Base-by-base conservation (phyloP, 2,888 invertebrate species). In the Trichogramma evanescens region DNA sequence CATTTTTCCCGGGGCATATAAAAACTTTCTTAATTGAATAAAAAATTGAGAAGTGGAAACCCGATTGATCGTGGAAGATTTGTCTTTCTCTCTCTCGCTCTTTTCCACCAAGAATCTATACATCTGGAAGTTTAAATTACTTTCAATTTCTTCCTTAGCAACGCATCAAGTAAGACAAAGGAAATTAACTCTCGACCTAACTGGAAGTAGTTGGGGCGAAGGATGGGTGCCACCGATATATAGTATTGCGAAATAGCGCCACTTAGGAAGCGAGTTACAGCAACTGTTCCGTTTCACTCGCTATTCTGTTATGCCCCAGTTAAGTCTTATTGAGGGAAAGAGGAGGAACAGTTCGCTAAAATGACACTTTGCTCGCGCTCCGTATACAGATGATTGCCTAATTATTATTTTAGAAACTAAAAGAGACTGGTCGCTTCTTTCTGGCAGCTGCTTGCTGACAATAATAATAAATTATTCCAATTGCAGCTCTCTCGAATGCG, bases 131-230 rank as follows among this genome's bases (percentile, higher is more conserved):
- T 59, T 59, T 46, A 54, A 54, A 62, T 59, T 59, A 56, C 54
- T 59, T 56, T 62, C 53, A 54, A 59, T 62, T 62, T 50, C 50
- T 54, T 46, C 13, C 54, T 43, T 13, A n/a, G 41, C 43, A 54
- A 54, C 13, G 49, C 59, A 59, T 59, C 50, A 40, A 54, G 6
- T 51, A 55, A 62, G 62, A 56, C 59, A 62, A 62, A 62, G 59
- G 59, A 62, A 62, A 62, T 62, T 62, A 59, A 62, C 59, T 56
- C 54, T 59, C 53, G 50, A 62, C 53, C 49, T 55, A 50, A 62
- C 62, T 59, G 43, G 54, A 59, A 59, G 50, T 62, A 62, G 59
- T 62, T 62, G 62, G 56, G 26, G 56, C 43, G 48, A 48, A 6
- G 54, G 26, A 26, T 26, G 26, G 26, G 26, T 26, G 26, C 26